Base-by-base conservation (phyloP, 2,113 vertebrate species). In the Uropsilus gracilis region DNA sequence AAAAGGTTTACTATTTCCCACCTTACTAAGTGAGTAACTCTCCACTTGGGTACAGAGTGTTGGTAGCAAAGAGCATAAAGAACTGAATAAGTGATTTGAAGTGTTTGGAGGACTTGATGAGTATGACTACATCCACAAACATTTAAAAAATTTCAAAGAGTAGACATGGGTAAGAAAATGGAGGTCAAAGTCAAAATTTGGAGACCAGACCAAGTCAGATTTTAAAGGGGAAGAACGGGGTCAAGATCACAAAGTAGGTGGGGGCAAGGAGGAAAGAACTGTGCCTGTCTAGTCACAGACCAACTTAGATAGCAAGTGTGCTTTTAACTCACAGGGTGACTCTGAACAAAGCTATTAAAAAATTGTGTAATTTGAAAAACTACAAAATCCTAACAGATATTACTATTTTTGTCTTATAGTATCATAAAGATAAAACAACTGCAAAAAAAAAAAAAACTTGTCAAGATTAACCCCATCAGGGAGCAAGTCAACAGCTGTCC, bases 381-480 rank as follows among this genome's bases (percentile, higher is more conserved):
- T 24, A 3, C 37, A 71, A 90, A 94, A 63, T 53, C 50, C 48
- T 75, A 55, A 48, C 39, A 86, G 46, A 89, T 73, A 80, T 37
- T 64, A 46, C 91, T 97, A 97, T 97, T 93, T 96, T 97, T 95
- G 94, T 80, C 89, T 55, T 50, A 30, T 26, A 44, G 66, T 76
- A 39, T 83, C 87, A 82, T 83, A 93, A 92, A 96, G 95, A 93
- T 95, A 87, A 96, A 95, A 95, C 93, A 94, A 96, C 80, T 94
- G 86, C 86, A 59, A 83, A 89, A 88, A 76, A 76, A 46, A 59
- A 83, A 89, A 88, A 76, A 76, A 46, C 78, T 91, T 71, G 92
- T 93, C 46, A 86, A 82, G 86, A 91, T 97, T 96, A 96, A 95
- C 91, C 78, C 69, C 83, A 76, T 86, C 78, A 91, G 89, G 78